Evolutionary conservation across 2,113 vertebrate genomes (phyloP).

Genomic region (Chinchilla lanigera): DNA sequence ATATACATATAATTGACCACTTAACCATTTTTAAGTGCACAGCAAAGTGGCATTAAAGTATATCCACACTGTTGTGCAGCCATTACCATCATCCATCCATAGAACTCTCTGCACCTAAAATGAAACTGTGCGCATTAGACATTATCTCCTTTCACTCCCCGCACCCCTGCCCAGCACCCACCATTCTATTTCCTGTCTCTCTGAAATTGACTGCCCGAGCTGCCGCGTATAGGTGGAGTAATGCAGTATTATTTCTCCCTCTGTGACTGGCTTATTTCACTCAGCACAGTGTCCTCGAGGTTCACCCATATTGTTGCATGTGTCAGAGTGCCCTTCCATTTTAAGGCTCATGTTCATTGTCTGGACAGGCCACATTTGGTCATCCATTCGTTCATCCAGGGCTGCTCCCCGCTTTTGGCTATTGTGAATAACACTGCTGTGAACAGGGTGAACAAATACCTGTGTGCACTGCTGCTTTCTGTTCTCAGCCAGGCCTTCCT

Average conservation of each 20-base stretch:
- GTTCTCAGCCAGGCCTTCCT: neutral
- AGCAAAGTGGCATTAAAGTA: neutral
- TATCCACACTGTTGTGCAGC: too few species aligned
- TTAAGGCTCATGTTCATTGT: neutral
- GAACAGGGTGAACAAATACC: neutral
- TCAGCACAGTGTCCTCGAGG: neutral
- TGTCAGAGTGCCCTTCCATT: neutral
- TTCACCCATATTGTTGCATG: rapidly evolving
- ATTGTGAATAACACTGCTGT: rapidly evolving
- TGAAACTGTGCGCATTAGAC: neutral
- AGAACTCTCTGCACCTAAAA: neutral
- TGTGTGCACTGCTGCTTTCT: neutral
- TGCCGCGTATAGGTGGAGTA: neutral
- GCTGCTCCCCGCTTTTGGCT: neutral
- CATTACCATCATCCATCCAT: too few species aligned
- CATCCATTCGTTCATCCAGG: rapidly evolving
- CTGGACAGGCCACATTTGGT: neutral
- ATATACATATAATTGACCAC: neutral
- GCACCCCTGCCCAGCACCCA: too few species aligned
- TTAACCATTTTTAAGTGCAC: neutral
- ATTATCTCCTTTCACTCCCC: rapidly evolving
- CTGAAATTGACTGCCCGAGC: neutral
- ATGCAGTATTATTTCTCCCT: neutral
- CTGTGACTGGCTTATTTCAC: neutral
- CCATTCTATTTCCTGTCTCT: neutral